Evolutionary conservation across 2,797 vertebrate genomes (phyloP), one percentile per base, ranked within the genome.

Genomic region (Atherinosoma microstoma): DNA sequence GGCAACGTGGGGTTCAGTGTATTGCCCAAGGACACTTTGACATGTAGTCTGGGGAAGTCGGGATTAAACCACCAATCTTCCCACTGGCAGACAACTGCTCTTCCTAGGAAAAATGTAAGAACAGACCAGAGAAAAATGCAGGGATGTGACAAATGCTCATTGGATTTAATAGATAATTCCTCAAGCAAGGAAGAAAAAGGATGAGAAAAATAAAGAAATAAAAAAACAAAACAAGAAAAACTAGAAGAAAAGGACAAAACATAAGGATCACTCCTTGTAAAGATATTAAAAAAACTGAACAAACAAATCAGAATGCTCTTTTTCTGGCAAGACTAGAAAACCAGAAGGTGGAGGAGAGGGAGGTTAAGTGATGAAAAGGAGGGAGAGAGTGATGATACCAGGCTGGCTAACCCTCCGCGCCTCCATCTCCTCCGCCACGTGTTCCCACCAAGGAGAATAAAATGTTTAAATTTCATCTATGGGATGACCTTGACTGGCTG

Each of bases 391-490:
- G n/a, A 45, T n/a, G 45, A 67, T 67, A 70, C 34, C 66, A 42
- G 63, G 11, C 35, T 36, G 27, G 51, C 56, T 67, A 76, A 71
- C 70, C 64, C 62, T 35, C 49, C 34, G 16, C 72, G 36, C 58
- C 67, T 69, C 62, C 69, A 2, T 42, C 74, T 51, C 58, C 68
- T 59, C 79, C 75, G 65, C 58, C 60, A 63, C 58, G 3, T 27
- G n/a, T 62, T 85, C 66, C 77, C 24, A 40, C 58, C 73, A 59
- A 86, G 78, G 75, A 83, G 80, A 87, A 76, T 84, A 70, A 87
- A 79, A 89, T 84, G 84, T 86, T 82, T 82, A 78, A 83, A 89
- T 92, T 84, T 87, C 84, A 86, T 89, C 80, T 64, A 61, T 10
- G 76, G 65, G 67, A 59, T 7, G 83, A 92, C 89, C 89, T 91